Percentiles rank a stretch among this genome's conserved stretches.
These are phyloP conservation scores for Elysia chlorotica DNA, from an alignment of 1,140 invertebrate genomes.

Conservation along the genomic window DNA sequence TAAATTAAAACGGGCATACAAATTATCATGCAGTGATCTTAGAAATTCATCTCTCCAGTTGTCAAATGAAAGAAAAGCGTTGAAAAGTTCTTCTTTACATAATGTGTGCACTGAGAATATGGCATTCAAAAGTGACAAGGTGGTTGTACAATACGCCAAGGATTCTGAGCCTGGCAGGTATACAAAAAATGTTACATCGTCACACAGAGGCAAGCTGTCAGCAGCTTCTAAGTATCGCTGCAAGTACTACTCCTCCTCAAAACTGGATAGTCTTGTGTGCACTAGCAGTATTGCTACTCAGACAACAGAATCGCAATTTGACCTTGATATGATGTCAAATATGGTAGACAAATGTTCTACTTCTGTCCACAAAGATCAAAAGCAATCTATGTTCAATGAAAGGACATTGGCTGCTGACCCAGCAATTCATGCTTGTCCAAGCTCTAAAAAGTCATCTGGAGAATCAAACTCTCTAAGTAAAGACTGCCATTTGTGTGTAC, in stretches of 20 bases:
- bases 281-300: slow-evolving; percentile 1
- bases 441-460: neutral
- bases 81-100: too few species aligned
- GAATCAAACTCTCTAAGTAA: neutral
- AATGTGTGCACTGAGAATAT: neutral
- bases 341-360: neutral
- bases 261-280: neutral
- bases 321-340: neutral
- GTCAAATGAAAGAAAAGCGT: too few species aligned
- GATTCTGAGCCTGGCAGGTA: neutral
- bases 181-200: neutral
- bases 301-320: slow-evolving; percentile 1
- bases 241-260: neutral
- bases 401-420: neutral
- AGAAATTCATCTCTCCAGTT: too few species aligned
- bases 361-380: neutral
- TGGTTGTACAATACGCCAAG: neutral
- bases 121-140: neutral
- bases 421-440: neutral
- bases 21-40: neutral
- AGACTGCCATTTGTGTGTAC: neutral
- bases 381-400: neutral
- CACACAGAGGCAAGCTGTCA: neutral
- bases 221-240: neutral
- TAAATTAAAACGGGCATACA: neutral